A percentile compares a stretch with the other conserved stretches of the same genome.
Evolutionary conservation across 2,797 vertebrate genomes (phyloP).

Genomic region (Hippocampus kuda): DNA sequence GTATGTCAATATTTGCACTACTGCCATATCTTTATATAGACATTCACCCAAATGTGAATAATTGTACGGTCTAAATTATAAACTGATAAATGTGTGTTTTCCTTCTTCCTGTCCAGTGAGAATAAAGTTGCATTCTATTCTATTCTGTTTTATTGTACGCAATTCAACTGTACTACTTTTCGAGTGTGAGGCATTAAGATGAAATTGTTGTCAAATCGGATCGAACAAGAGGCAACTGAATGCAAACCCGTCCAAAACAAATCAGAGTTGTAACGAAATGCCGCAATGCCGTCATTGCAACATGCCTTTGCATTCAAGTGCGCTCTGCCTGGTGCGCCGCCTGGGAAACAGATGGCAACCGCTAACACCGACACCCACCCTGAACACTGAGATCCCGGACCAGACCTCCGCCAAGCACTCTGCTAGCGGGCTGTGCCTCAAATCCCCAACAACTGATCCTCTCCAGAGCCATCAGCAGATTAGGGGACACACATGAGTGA

Average conservation of each 20-base stretch:
- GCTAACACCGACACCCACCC: slow-evolving; percentile 65
- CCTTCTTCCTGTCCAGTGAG: no score
- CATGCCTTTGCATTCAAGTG: slow-evolving; percentile 47
- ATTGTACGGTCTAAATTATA: no score
- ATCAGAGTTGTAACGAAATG: slow-evolving; percentile 17
- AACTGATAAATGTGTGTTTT: no score
- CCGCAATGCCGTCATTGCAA: slow-evolving; percentile 32
- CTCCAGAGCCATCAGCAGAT: slow-evolving; percentile 51
- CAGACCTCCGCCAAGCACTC: slow-evolving; percentile 44
- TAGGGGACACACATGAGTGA: slow-evolving; percentile 59
- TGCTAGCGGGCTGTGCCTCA: slow-evolving; percentile 51
- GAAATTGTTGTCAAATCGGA: no score
- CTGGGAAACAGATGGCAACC: slow-evolving; percentile 72
- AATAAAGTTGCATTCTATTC: no score
- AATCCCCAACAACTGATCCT: slow-evolving; percentile 45
- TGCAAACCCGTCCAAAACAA: neutral
- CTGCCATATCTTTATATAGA: no score
- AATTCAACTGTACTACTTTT: no score
- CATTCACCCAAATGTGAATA: no score
- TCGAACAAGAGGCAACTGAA: neutral
- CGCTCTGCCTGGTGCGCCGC: slow-evolving; percentile 59
- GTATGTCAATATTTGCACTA: no score
- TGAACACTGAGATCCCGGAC: slow-evolving; percentile 60
- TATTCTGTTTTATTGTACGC: no score
- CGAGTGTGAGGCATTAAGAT: no score